Percentiles rank a stretch among this genome's conserved stretches.
Evolutionary conservation across 1,140 invertebrate genomes (phyloP).

Genomic region (Piezodorus guildinii): DNA sequence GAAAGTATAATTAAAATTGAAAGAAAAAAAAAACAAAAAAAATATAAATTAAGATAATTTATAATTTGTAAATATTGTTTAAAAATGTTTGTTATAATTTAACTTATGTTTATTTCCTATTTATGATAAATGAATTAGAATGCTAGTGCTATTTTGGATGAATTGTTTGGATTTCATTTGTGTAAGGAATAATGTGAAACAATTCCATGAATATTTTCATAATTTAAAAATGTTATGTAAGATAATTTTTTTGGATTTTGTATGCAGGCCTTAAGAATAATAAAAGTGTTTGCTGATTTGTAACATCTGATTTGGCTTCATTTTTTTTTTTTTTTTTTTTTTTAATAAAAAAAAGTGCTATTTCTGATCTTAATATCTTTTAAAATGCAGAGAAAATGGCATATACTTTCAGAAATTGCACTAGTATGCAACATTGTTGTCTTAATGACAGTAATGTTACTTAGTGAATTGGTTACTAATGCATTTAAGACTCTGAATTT

Average conservation of each 20-base stretch:
- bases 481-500: too few relatives aligned
- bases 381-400: too few relatives aligned
- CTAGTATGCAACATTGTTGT: neutral
- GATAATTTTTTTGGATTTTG: constrained; percentile 3
- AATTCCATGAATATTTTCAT: neutral
- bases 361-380: neutral
- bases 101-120: constrained; percentile 1
- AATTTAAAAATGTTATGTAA: neutral
- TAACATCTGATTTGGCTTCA: neutral
- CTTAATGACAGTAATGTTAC: neutral
- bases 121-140: neutral
- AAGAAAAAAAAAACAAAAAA: neutral
- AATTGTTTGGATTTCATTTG: constrained; percentile 1
- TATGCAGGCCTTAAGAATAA: neutral
- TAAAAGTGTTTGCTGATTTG: constrained; percentile 4
- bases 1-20: neutral
- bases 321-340: neutral
- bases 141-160: neutral
- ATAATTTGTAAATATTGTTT: constrained; percentile 3
- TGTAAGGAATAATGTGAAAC: neutral
- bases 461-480: neutral
- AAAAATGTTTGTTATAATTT: constrained; percentile 6
- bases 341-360: neutral
- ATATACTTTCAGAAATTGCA: neutral
- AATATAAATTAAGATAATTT: neutral